Percentiles rank a stretch among this genome's conserved stretches.
Evolutionary conservation across 2,888 invertebrate species (phyloP).

Genomic region (Gonocerus acuteangulatus): DNA sequence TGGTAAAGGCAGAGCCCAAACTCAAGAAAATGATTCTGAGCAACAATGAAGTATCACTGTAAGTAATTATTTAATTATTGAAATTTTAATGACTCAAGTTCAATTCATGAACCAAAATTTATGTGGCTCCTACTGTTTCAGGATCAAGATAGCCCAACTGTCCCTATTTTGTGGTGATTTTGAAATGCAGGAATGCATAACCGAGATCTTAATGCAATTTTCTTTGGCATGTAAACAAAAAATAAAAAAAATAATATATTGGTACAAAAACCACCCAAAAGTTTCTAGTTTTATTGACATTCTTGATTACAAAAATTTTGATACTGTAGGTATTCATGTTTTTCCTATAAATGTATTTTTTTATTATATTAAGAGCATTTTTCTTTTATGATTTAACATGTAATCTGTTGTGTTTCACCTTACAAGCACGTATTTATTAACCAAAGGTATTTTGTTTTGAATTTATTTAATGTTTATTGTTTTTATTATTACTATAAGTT

Average conservation of each 20-base stretch:
- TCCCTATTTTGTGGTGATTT: slow-evolving; percentile 6
- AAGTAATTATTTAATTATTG: slow-evolving; percentile 1
- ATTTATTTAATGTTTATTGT: too few species aligned
- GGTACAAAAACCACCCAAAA: slow-evolving; percentile 2
- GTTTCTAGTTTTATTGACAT: background rate
- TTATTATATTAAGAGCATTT: too few species aligned
- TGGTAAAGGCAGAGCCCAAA: background rate
- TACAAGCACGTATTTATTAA: too few species aligned
- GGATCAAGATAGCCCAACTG: background rate
- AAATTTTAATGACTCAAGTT: background rate
- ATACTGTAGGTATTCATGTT: background rate
- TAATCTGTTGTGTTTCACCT: too few species aligned
- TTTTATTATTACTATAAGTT: too few species aligned
- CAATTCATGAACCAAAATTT: background rate
- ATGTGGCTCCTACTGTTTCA: too few species aligned
- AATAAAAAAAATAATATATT: slow-evolving; percentile 8
- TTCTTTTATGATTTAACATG: too few species aligned
- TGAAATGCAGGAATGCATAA: slow-evolving; percentile 10
- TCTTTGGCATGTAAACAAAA: slow-evolving; percentile 4
- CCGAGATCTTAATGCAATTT: slow-evolving; percentile 16
- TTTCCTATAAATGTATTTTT: background rate
- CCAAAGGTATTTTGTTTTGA: too few species aligned
- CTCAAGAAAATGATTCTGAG: slow-evolving; percentile 13
- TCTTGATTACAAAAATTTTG: slow-evolving; percentile 15
- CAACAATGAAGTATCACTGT: slow-evolving; percentile 7